Base-by-base conservation (phyloP, 2,888 invertebrate genomes). In the Aspidiotus rigidus region DNA sequence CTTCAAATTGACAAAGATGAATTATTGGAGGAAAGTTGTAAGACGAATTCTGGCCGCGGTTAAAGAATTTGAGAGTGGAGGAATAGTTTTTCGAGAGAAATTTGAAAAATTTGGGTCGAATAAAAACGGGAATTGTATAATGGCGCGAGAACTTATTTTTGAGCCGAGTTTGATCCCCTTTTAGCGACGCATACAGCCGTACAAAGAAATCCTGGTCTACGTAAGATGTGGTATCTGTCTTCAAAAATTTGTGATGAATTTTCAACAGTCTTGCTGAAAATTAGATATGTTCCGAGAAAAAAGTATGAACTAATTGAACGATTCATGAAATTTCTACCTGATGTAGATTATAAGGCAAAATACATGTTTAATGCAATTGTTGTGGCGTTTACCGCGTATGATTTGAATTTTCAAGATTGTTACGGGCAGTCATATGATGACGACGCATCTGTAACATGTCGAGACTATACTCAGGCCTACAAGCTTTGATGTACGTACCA, bases 11-110 rank as follows among this genome's bases (percentile, higher is more conserved):
- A 67, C n/a, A 44, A 54, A 15, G 59, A 71, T 62, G 5, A 16
- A 64, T 56, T 77, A 86, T 71, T 76, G 74, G 75, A 62, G 71
- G 66, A 71, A 74, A 70, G 73, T 75, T 62, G 72, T 76, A 59
- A 69, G 70, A 62, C 69, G 75, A 60, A 73, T 76, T 66, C 72
- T 75, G 42, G 66, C 72, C 49, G 74, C 72, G 9, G 73, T 74
- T 39, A 76, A 74, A 71, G 71, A 72, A 64, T 70, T 76, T 42
- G 72, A 72, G 17, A 42, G 57, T 42, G 7, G 62, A 62, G 69
- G 63, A 15, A 15, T 71, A 15, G 28, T 63, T 56, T 71, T 71
- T 53, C 53, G 63, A 61, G 61, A 57, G 7, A 28, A 71, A 28
- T 41, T 67, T 54, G 69, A 71, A 62, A 8, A 69, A 17, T 69